These are phyloP conservation scores for Zaprionus capensis DNA, from an alignment of 1,140 invertebrate species.

Conservation along the genomic window DNA sequence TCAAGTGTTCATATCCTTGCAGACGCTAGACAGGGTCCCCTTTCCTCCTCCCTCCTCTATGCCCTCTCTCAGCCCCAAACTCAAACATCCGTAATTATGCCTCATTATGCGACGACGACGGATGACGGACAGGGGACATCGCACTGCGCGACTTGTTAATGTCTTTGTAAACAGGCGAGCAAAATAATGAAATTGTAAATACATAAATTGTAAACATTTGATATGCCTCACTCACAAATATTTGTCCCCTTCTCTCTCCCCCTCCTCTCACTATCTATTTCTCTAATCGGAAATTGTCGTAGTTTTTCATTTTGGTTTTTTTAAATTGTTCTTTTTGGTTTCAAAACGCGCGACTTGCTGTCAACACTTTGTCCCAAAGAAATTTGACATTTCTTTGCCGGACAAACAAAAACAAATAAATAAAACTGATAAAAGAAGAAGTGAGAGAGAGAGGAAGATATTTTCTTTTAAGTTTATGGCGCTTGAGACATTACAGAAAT, in stretches of 20 bases:
- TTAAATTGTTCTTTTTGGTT: conserved; percentile 15
- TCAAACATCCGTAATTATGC: conserved; percentile 73
- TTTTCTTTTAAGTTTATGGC: conserved; percentile 19
- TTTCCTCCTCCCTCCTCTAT: no score
- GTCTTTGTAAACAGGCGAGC: conserved; percentile 47
- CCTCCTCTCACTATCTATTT: conserved; percentile 1
- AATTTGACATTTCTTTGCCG: conserved; percentile 51
- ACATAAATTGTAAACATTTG: conserved; percentile 74
- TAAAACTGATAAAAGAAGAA: conserved; percentile 65
- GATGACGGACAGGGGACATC: neutral
- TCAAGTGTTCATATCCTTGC: conserved; percentile 32
- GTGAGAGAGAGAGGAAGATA: conserved; percentile 22
- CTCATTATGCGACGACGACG: conserved; percentile 64
- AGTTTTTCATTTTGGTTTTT: conserved; percentile 29
- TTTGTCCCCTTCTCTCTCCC: neutral
- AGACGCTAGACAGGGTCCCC: conserved; percentile 13
- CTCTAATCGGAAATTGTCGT: conserved; percentile 36
- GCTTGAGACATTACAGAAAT: conserved; percentile 62
- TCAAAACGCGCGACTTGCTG: conserved; percentile 39
- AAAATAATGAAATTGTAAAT: conserved; percentile 81
- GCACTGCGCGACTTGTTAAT: conserved; percentile 55
- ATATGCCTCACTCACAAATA: conserved; percentile 70
- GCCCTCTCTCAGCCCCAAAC: neutral
- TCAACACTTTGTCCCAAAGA: conserved; percentile 66
- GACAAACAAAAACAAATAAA: conserved; percentile 67